Percentiles rank a stretch among this genome's conserved stretches.
These are phyloP conservation scores for Drosophila bunnanda DNA, from an alignment of 2,888 invertebrate genomes.

Conservation along the genomic window DNA sequence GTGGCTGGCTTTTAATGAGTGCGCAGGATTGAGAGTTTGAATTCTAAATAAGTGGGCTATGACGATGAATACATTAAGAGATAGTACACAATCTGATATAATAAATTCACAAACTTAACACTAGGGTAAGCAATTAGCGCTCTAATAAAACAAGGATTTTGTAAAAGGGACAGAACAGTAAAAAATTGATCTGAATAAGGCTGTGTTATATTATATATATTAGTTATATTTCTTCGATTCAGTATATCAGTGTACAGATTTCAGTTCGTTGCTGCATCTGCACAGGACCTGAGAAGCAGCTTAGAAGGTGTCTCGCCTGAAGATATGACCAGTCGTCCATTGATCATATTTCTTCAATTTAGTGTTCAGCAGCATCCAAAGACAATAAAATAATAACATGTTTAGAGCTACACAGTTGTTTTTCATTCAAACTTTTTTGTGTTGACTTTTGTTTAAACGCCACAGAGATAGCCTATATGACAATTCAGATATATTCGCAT, in stretches of 20 bases:
- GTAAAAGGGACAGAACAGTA: background rate
- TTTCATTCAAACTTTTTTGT: too few relatives aligned
- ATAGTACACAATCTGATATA: background rate
- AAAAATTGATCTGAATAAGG: background rate
- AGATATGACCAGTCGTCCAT: background rate
- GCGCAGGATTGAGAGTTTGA: conserved; percentile 33
- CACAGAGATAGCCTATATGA: too few relatives aligned
- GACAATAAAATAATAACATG: background rate
- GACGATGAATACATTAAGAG: conserved; percentile 3
- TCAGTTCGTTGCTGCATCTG: background rate
- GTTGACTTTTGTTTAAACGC: too few relatives aligned
- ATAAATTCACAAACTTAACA: conserved; percentile 2
- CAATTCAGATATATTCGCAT: too few relatives aligned
- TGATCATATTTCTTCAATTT: background rate
- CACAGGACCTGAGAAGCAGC: background rate
- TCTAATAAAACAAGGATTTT: background rate
- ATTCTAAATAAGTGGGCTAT: background rate
- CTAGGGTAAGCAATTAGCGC: background rate
- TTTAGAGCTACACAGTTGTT: background rate
- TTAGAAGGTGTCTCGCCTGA: too few relatives aligned
- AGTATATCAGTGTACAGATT: background rate
- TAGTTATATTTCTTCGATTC: background rate
- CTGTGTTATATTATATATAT: background rate
- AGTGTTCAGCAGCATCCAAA: background rate
- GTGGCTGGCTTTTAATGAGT: conserved; percentile 3